These are phyloP conservation scores for Cassiopea andromeda DNA, from an alignment of 30 jellyfish, hydroid and myxozoan species.

Conservation along the genomic window DNA sequence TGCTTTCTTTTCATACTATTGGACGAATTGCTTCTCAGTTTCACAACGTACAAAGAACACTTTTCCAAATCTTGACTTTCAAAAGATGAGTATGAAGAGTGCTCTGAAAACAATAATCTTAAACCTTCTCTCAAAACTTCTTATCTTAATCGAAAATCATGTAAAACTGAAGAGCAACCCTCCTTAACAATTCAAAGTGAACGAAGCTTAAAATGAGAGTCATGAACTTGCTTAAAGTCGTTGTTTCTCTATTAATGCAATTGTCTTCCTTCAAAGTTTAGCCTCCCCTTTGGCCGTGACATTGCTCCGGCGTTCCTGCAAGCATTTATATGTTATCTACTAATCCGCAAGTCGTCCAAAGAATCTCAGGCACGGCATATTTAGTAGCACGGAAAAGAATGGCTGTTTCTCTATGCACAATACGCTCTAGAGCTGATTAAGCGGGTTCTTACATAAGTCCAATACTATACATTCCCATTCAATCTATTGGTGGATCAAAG, in stretches of 20 bases:
- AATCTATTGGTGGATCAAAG: neutral
- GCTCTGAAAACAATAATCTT: too few species aligned
- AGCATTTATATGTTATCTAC: neutral
- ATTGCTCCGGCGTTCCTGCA: too few species aligned
- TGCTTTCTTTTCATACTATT: neutral
- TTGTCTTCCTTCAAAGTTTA: neutral
- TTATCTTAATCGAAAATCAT: too few species aligned
- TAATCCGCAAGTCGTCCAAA: neutral
- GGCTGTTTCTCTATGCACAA: neutral
- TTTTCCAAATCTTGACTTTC: neutral
- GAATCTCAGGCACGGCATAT: neutral
- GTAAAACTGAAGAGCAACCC: too few species aligned
- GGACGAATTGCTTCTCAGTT: neutral
- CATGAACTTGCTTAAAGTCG: too few species aligned
- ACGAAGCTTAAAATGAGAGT: too few species aligned
- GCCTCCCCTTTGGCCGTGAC: too few species aligned
- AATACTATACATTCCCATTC: neutral
- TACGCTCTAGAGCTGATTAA: neutral
- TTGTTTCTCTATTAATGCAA: too few species aligned
- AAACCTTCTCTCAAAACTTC: too few species aligned
- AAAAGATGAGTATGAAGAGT: too few species aligned
- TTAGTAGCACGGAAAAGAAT: neutral
- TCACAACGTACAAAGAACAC: neutral
- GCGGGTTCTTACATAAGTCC: neutral
- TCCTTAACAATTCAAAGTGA: too few species aligned